Evolutionary conservation across 2,113 vertebrate species (phyloP), one percentile per base, ranked within the genome.

Genomic region (Solea senegalensis): DNA sequence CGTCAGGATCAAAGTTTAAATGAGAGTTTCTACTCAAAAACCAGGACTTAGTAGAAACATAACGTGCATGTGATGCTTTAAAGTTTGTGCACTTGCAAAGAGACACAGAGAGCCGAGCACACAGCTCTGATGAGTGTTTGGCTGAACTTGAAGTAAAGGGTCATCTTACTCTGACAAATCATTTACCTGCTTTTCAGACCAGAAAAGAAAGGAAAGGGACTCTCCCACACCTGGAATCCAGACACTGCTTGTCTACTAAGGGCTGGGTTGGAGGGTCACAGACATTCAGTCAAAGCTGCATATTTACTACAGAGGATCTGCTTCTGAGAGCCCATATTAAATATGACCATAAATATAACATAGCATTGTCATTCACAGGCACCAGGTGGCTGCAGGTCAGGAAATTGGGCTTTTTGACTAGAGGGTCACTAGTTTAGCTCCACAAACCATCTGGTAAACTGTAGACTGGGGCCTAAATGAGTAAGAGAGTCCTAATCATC

Each of bases 151-250:
- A 70, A 80, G 65, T 2, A 4, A 64, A 70, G 66, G 72, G 62
- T 85, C 65, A 68, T 56, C 59, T 40, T 11, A 9, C 57, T 66
- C 73, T 79, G 45, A 85, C 78, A 86, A 94, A 94, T 94, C 74
- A 93, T 94, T 94, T 78, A 94, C 93, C 89, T 82, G 83, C 63
- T 65, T 72, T 68, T 63, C 49, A 71, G 65, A 69, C 77, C 76
- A 80, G 62, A 72, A 78, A 80, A 74, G 53, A 81, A 74, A 67
- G 58, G 16, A 61, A 60, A 26, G 69, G 50, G 81, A 88, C 86
- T 79, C 81, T 79, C 86, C 85, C 88, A 76, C 73, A 77, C 49
- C 82, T 83, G 87, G 86, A 89, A 88, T 91, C 71, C 80, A 83
- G 76, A 86, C 81, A 57, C 49, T 49, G 80, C 80, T 70, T 61